Evolutionary conservation across 2,113 vertebrate genomes (phyloP).

Genomic region (Brienomyrus brachyistius): DNA sequence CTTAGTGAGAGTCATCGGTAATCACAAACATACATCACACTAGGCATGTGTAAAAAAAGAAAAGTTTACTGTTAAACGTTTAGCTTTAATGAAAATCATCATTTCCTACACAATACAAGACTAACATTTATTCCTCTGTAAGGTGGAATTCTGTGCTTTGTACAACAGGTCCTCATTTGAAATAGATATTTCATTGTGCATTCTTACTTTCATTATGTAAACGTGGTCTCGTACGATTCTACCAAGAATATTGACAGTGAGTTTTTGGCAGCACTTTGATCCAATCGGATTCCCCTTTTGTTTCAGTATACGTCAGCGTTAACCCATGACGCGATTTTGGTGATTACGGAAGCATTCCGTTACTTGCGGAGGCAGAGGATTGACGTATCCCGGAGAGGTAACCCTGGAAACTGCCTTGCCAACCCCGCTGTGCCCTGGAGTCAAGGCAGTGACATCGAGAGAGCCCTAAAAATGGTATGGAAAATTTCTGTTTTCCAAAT

Average conservation of each 20-base stretch:
- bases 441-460: constrained; percentile 96
- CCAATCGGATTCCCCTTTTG: background rate
- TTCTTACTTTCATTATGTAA: background rate
- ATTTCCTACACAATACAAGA: background rate
- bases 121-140: background rate
- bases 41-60: too few relatives aligned
- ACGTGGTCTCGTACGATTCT: background rate
- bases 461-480: constrained; percentile 93
- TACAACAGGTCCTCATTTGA: background rate
- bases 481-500: background rate
- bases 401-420: constrained; percentile 90
- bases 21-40: background rate
- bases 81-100: background rate
- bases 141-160: background rate
- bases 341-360: constrained; percentile 90
- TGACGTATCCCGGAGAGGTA: constrained; percentile 89
- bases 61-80: background rate
- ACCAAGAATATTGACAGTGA: background rate
- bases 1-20: too few relatives aligned
- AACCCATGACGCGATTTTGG: constrained; percentile 89
- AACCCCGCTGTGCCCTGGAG: constrained; percentile 98
- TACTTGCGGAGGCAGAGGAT: constrained; percentile 89
- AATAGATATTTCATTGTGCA: background rate
- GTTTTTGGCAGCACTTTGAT: background rate
- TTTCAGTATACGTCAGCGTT: constrained; percentile 90